Evolutionary conservation across 2,888 invertebrate genomes (phyloP).

Genomic region (Mesoligia furuncula): DNA sequence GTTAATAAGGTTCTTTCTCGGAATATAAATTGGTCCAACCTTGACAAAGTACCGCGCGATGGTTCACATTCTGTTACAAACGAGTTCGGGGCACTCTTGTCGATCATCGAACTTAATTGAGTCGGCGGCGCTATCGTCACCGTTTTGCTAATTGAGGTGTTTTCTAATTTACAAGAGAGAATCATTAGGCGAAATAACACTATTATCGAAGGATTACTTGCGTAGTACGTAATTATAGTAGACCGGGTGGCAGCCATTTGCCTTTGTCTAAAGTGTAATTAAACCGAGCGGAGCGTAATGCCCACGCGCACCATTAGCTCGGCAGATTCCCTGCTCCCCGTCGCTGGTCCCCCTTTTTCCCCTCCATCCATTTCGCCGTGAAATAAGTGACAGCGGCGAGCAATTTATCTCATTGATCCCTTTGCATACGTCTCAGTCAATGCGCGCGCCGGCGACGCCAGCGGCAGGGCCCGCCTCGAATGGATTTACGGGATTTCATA

Average conservation of each 20-base stretch:
- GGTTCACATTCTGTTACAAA: conserved; percentile 56
- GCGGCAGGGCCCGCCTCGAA: conserved; percentile 69
- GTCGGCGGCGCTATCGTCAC: conserved; percentile 17
- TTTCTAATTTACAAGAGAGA: conserved; percentile 43
- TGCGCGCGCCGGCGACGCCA: conserved; percentile 74
- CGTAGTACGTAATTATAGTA: conserved; percentile 54
- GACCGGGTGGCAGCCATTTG: conserved; percentile 65
- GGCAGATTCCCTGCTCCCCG: conserved; percentile 66
- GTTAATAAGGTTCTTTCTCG: conserved; percentile 63
- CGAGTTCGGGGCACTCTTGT: conserved; percentile 50
- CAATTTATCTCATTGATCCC: conserved; percentile 88
- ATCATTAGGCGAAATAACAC: conserved; percentile 48
- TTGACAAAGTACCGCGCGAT: conserved; percentile 53
- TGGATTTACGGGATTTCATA: conserved; percentile 81
- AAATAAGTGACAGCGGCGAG: conserved; percentile 84
- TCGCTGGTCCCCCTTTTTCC: conserved; percentile 57
- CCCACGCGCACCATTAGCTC: conserved; percentile 84
- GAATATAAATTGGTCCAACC: conserved; percentile 61
- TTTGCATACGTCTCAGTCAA: conserved; percentile 88
- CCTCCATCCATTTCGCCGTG: conserved; percentile 76
- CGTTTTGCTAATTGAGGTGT: conserved; percentile 33
- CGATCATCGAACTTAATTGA: conserved; percentile 55
- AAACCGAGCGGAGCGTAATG: conserved; percentile 77
- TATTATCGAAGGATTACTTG: conserved; percentile 52
- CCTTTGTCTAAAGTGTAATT: conserved; percentile 77